These are phyloP conservation scores for Chelonus formosanus DNA, from an alignment of 2,888 invertebrate species.

Conservation along the genomic window DNA sequence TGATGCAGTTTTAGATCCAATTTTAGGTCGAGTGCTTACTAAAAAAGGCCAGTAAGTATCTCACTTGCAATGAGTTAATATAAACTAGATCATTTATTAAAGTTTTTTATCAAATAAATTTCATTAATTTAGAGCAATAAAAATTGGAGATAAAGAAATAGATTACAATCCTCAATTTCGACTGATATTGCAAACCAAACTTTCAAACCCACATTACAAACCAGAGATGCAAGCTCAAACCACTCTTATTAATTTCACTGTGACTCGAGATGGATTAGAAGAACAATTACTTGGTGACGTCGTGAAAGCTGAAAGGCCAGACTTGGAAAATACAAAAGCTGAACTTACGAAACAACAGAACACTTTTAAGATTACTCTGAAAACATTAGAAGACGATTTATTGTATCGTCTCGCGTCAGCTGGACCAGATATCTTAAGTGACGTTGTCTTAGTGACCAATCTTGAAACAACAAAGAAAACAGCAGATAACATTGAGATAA, in stretches of 20 bases:
- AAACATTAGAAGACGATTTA: constrained; percentile 90
- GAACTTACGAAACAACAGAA: constrained; percentile 92
- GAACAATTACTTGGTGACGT: constrained; percentile 94
- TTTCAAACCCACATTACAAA: constrained; percentile 95
- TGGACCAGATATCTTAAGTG: constrained; percentile 90
- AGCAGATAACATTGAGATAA: constrained; percentile 86
- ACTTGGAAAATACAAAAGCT: constrained; percentile 83
- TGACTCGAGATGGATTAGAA: constrained; percentile 91
- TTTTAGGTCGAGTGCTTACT: constrained; percentile 86
- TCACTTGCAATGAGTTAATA: too few species aligned
- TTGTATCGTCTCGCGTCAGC: constrained; percentile 86
- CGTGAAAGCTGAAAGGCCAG: constrained; percentile 91
- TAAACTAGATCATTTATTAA: neutral
- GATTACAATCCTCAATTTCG: constrained; percentile 86
- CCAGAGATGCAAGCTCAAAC: constrained; percentile 97
- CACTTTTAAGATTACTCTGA: constrained; percentile 91
- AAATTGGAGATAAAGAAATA: constrained; percentile 92
- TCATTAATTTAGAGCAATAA: constrained; percentile 67
- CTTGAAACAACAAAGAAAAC: constrained; percentile 93
- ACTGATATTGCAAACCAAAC: constrained; percentile 88
- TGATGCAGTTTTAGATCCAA: constrained; percentile 90
- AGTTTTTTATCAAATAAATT: constrained; percentile 11
- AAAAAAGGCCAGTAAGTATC: constrained; percentile 77
- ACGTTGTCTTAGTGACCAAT: constrained; percentile 89
- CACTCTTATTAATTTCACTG: constrained; percentile 94